Base-by-base conservation (phyloP, 2,888 invertebrate species). In the Melanophora roralis region DNA sequence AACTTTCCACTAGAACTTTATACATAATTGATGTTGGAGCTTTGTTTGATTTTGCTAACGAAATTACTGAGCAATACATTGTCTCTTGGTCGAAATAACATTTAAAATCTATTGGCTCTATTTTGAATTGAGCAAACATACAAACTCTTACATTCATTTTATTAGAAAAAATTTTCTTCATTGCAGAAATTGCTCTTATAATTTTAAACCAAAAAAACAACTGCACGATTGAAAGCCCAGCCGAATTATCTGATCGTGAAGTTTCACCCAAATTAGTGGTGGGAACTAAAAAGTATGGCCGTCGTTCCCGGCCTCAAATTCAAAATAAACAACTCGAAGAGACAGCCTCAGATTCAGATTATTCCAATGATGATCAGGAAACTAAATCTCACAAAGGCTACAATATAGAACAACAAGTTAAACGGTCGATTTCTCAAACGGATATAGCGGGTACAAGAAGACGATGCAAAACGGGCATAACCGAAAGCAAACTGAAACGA, bases 241-340 rank as follows among this genome's bases (percentile, higher is more conserved):
- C 84, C 32, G 89, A 89, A 62, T 92, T 92, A 6, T 93, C 94
- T 0, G 94, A 93, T 81, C 91, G 94, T 43, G 95, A 94, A 89
- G 93, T 94, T 11, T 94, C 93, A 0, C 95, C 95, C 3, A 94
- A 94, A 86, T 93, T 93, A 82, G 92, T 94, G 0, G 93, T 93
- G 84, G 95, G 95, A 1, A 92, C 93, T 23, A 95, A 95, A 86
- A 94, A 94, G 87, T 95, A 95, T 89, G 95, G 95, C 0, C 91
- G 95, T 0, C 91, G 94, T 55, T 94, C 94, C 2, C 91, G 94
- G 45, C 94, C 94, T 11, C 91, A 91, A 81, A 88, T 86, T 51
- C 89, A 90, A 51, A 67, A 64, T 9, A 77, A 19, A n/a, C 88
- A 88, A 59, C 85, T 87, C 34, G 88, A 89, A 67, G 86, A 85